Conservation (phyloP, 2,797 vertebrate genomes). For the Scomberomorus guttatus region DNA sequence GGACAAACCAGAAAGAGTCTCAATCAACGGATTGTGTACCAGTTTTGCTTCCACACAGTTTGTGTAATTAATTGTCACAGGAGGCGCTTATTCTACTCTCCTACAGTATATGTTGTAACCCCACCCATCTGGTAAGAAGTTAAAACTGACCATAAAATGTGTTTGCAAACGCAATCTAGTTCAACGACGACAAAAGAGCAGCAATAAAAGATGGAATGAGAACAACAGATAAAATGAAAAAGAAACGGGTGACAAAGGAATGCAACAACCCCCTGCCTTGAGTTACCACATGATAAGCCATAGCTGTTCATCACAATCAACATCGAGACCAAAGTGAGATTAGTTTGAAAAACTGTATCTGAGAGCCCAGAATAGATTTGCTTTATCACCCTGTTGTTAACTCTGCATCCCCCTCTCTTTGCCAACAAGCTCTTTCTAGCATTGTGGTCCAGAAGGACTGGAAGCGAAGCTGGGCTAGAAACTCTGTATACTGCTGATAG, state of each 20-base stretch:
- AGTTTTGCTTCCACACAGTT: conserved; percentile 25
- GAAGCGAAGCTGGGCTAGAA: conserved; percentile 55
- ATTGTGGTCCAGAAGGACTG: conserved; percentile 52
- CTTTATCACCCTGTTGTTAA: conserved; percentile 51
- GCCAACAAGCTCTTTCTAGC: conserved; percentile 41
- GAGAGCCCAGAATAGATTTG: conserved; percentile 60
- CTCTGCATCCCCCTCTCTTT: conserved; percentile 45
- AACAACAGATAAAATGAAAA: conserved; percentile 9
- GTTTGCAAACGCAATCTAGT: conserved; percentile 48
- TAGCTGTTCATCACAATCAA: conserved; percentile 49
- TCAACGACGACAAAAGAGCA: conserved; percentile 18
- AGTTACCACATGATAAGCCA: conserved; percentile 61
- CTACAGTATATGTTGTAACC: conserved; percentile 3
- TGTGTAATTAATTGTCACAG: conserved; percentile 20
- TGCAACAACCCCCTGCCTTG: conserved; percentile 23
- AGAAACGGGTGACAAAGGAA: conserved; percentile 38
- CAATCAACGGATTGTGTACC: conserved; percentile 17
- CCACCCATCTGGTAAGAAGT: conserved; percentile 21
- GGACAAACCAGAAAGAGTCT: conserved; percentile 42
- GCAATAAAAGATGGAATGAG: conserved; percentile 50
- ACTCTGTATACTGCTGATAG: conserved; percentile 74
- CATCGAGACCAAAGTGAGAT: conserved; percentile 52
- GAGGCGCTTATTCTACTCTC: conserved; percentile 16
- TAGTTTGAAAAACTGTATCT: conserved; percentile 52
- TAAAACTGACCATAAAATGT: conserved; percentile 49